A percentile compares a stretch with the other conserved stretches of the same genome.
Conservation (phyloP, 2,113 vertebrate species). For the Tragelaphus imberbis region DNA sequence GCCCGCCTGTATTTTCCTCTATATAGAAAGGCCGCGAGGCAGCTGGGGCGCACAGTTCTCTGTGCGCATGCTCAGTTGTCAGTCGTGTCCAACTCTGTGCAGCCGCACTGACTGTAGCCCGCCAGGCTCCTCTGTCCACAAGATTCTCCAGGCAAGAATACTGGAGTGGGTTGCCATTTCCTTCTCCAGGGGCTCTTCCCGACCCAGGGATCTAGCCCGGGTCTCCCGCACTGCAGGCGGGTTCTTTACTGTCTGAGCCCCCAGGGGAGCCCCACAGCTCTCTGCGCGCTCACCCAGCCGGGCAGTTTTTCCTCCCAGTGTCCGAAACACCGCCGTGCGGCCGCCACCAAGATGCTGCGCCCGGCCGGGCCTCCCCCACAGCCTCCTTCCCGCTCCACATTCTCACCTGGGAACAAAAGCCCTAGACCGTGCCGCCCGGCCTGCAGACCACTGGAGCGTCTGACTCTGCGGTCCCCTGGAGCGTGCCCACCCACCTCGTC, state of each 20-base stretch:
- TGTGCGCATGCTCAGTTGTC: accelerated
- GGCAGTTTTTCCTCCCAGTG: background rate
- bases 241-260: background rate
- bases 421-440: background rate
- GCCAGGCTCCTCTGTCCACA: background rate
- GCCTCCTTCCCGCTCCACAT: accelerated
- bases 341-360: background rate
- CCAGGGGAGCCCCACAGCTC: background rate
- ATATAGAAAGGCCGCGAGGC: accelerated
- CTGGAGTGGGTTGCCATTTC: background rate
- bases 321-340: too few species aligned
- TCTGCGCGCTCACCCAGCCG: too few species aligned
- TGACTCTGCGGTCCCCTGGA: background rate
- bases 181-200: background rate
- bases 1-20: accelerated
- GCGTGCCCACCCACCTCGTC: background rate
- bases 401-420: background rate
- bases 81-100: accelerated
- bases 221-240: background rate
- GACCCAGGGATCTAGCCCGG: background rate
- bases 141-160: background rate
- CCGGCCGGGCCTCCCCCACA: background rate
- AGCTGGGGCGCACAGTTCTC: background rate
- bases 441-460: background rate
- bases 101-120: background rate